Evolutionary conservation across 2,113 vertebrate genomes (phyloP).

Genomic region (Cavia porcellus): DNA sequence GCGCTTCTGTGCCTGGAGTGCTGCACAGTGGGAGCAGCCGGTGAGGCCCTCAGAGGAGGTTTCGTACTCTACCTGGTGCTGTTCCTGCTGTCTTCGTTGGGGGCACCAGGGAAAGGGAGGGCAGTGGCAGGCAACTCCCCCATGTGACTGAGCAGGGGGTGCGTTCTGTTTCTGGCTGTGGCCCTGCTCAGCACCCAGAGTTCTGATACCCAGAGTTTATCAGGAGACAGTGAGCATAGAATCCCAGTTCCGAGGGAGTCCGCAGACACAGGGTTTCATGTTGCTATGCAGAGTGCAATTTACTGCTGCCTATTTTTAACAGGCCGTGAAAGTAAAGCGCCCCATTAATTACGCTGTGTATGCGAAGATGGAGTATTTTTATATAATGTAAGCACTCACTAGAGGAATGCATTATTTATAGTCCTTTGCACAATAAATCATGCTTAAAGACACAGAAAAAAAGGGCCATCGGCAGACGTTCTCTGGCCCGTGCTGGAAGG

Average conservation of each 20-base stretch:
- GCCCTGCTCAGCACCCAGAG: neutral
- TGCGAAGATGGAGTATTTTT: neutral
- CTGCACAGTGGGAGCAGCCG: neutral
- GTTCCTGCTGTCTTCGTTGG: neutral
- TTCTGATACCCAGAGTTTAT: neutral
- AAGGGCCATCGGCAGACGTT: neutral
- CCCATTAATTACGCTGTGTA: neutral
- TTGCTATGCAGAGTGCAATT: neutral
- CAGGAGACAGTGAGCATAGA: neutral
- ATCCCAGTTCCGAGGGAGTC: neutral
- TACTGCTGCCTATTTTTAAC: neutral
- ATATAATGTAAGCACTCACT: no score
- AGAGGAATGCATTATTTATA: neutral
- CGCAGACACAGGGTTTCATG: accelerated
- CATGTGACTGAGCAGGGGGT: neutral
- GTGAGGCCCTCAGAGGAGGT: neutral
- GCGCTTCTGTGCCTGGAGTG: neutral
- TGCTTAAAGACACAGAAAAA: neutral
- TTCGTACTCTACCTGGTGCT: neutral
- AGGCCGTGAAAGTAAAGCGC: neutral
- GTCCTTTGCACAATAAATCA: conserved; percentile 26
- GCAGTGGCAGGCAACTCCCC: neutral
- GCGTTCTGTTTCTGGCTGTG: neutral
- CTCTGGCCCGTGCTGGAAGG: neutral
- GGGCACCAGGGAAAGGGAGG: no score